Conservation (phyloP, 2,113 vertebrate genomes). For the Apus apus region DNA sequence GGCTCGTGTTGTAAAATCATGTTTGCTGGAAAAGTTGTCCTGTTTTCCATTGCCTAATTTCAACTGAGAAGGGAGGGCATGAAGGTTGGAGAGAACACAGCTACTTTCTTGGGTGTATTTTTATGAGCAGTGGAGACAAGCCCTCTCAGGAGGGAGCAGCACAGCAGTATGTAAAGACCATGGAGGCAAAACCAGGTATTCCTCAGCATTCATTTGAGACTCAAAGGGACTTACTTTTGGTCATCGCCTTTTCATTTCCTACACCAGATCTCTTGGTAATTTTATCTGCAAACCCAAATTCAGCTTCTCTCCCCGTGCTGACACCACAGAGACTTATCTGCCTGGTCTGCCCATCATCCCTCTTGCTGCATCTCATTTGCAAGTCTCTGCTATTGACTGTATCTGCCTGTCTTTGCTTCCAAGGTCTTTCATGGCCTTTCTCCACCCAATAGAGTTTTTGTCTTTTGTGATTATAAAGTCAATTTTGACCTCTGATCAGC, state of each 20-base stretch:
- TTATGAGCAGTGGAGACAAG: background rate
- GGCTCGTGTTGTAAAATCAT: background rate
- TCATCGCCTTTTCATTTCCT: background rate
- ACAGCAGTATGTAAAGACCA: background rate
- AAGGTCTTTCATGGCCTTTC: background rate
- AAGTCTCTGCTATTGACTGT: background rate
- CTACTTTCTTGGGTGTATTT: background rate
- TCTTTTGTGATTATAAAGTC: background rate
- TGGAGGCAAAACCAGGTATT: background rate
- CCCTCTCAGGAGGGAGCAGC: background rate
- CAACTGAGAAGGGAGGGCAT: background rate
- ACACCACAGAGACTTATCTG: background rate
- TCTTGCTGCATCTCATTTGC: accelerated
- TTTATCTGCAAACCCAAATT: background rate
- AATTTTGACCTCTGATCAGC: background rate
- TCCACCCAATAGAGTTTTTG: background rate
- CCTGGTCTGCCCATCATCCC: accelerated
- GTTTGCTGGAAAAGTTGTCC: background rate
- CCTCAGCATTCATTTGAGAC: background rate
- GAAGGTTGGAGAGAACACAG: background rate
- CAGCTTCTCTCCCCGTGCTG: background rate
- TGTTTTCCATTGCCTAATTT: slow-evolving; percentile 30
- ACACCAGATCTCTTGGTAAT: background rate
- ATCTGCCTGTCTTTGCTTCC: background rate
- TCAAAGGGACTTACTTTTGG: background rate